Conservation (phyloP, 2,797 vertebrate genomes). For the Anguilla marmorata region DNA sequence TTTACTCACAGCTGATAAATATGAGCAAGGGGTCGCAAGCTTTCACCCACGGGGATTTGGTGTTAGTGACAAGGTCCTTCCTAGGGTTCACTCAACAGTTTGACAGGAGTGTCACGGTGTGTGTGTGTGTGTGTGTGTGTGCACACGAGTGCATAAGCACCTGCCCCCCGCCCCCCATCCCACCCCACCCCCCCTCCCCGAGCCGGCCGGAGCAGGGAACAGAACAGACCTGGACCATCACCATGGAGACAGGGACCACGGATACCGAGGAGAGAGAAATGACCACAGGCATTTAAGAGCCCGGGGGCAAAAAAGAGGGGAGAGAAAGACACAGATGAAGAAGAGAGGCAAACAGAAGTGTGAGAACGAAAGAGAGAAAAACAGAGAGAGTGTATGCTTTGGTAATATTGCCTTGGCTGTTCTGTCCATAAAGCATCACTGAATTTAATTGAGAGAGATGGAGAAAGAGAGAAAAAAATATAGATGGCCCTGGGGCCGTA, state of each 20-base stretch:
- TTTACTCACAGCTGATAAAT: conserved; percentile 2
- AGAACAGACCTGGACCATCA: neutral
- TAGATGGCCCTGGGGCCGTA: neutral
- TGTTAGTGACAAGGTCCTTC: conserved; percentile 16
- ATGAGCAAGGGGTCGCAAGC: neutral
- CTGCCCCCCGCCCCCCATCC: neutral
- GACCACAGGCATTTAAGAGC: neutral
- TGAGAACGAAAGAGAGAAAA: neutral
- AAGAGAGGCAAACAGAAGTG: neutral
- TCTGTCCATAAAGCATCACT: neutral
- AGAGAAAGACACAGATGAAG: neutral
- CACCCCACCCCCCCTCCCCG: neutral
- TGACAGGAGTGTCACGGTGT: conserved; percentile 24
- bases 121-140: neutral
- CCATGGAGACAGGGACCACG: neutral
- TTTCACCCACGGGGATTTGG: neutral
- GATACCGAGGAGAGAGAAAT: neutral
- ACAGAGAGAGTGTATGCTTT: neutral
- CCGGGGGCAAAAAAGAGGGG: neutral
- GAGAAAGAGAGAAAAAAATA: neutral
- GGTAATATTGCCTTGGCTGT: neutral
- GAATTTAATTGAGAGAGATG: neutral
- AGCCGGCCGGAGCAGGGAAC: neutral
- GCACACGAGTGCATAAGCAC: neutral
- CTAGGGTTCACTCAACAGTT: conserved; percentile 9